Conservation (phyloP, 2,797 vertebrate species). For the Leptatherina wallacei region DNA sequence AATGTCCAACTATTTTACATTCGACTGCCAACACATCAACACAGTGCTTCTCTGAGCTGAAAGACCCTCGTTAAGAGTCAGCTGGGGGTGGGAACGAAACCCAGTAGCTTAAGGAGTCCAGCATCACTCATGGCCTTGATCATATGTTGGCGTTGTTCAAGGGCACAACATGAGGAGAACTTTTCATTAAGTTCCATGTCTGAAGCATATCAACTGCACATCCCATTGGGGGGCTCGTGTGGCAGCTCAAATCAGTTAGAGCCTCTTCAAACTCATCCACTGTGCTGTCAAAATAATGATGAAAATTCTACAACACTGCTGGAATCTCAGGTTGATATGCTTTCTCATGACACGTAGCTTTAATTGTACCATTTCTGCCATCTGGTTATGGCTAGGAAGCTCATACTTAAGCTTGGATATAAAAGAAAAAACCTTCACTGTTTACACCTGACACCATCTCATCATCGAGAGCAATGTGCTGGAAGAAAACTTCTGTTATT, state of each 20-base stretch:
- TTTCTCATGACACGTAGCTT: not conserved
- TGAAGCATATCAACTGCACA: not conserved
- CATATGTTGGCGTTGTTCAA: not conserved
- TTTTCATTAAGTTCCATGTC: not conserved
- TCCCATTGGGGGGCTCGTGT: not conserved
- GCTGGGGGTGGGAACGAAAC: not conserved
- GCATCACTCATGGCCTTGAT: not conserved
- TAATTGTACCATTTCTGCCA: not conserved
- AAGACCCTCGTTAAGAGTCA: not conserved
- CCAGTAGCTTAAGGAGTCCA: not conserved
- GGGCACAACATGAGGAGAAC: not conserved
- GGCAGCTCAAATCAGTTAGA: not conserved
- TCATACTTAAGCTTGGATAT: not conserved
- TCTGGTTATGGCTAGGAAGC: not conserved
- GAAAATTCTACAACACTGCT: not conserved
- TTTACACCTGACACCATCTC: not conserved
- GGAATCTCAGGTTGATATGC: not conserved
- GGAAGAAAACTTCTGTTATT: not conserved
- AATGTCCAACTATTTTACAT: conserved; percentile 4
- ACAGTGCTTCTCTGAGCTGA: not conserved
- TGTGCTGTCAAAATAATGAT: not conserved
- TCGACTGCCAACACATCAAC: not conserved
- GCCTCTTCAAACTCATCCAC: not conserved
- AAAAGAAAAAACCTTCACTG: not conserved
- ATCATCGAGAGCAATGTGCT: not conserved